Evolutionary conservation across 2,888 invertebrate genomes (phyloP).

Genomic region (Papilio demoleus): DNA sequence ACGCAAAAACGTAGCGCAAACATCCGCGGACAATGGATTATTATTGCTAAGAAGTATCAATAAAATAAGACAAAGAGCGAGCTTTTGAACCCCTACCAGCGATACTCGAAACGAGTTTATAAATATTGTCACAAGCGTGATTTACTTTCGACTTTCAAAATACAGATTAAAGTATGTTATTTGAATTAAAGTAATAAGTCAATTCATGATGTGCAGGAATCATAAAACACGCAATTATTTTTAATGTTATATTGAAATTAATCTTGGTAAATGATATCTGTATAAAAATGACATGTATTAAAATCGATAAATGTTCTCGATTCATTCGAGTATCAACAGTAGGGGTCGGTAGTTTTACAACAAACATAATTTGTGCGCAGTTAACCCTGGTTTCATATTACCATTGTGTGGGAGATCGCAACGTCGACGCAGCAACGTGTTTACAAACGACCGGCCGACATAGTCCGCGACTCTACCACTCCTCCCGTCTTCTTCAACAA

Average conservation of each 20-base stretch:
- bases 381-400: conserved; percentile 48
- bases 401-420: conserved; percentile 45
- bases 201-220: too few species aligned
- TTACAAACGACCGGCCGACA: conserved; percentile 41
- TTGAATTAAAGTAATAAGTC: too few species aligned
- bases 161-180: too few species aligned
- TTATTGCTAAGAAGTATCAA: conserved; percentile 54
- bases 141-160: background rate
- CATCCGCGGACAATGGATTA: conserved; percentile 58
- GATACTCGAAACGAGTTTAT: conserved; percentile 29
- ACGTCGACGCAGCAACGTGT: conserved; percentile 46
- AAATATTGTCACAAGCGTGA: background rate
- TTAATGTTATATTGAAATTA: too few species aligned
- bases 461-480: conserved; percentile 37
- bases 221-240: too few species aligned
- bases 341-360: conserved; percentile 38
- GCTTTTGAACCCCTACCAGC: conserved; percentile 40
- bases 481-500: conserved; percentile 39
- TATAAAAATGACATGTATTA: background rate
- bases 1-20: conserved; percentile 55
- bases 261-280: too few species aligned
- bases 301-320: background rate
- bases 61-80: conserved; percentile 42
- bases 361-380: conserved; percentile 46
- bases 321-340: conserved; percentile 38